phyloP scores from a whole-genome alignment of 2,888 invertebrate species.

The Margaritifera margaritifera region DNA sequence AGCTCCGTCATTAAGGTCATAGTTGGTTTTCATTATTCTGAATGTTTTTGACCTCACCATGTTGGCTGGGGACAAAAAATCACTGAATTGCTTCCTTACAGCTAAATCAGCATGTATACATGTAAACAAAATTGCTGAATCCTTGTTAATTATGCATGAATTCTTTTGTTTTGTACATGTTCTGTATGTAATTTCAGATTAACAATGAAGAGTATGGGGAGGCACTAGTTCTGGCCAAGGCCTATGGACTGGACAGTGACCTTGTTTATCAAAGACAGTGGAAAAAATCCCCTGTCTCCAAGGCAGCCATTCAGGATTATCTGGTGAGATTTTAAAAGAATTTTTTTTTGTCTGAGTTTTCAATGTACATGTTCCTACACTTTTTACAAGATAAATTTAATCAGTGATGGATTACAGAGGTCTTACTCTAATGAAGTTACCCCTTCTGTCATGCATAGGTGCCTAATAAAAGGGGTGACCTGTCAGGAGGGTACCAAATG shows the following conservation, averaged over 20 bases:
- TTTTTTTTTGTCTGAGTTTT: not conserved
- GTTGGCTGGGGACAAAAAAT: too few species aligned
- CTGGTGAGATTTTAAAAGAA: slow-evolving; percentile 75
- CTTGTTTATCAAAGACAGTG: slow-evolving; percentile 87
- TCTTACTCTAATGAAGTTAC: too few species aligned
- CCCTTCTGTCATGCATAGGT: too few species aligned
- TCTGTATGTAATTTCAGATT: slow-evolving; percentile 73
- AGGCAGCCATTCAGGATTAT: slow-evolving; percentile 83
- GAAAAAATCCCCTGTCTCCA: slow-evolving; percentile 82
- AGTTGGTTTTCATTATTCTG: too few species aligned
- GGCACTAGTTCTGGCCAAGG: slow-evolving; percentile 81
- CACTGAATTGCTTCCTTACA: too few species aligned
- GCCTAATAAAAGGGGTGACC: too few species aligned
- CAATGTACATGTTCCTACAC: not conserved
- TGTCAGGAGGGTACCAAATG: too few species aligned
- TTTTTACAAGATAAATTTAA: too few species aligned
- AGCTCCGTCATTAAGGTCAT: too few species aligned
- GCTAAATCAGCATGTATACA: too few species aligned
- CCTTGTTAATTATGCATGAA: not conserved
- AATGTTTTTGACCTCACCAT: too few species aligned
- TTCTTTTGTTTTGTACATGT: not conserved
- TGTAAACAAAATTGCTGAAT: not conserved
- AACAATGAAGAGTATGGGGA: slow-evolving; percentile 83
- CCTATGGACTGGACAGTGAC: slow-evolving; percentile 83
- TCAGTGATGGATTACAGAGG: too few species aligned